Conservation (phyloP, 2,113 vertebrate genomes). For the Macquaria ambigua region DNA sequence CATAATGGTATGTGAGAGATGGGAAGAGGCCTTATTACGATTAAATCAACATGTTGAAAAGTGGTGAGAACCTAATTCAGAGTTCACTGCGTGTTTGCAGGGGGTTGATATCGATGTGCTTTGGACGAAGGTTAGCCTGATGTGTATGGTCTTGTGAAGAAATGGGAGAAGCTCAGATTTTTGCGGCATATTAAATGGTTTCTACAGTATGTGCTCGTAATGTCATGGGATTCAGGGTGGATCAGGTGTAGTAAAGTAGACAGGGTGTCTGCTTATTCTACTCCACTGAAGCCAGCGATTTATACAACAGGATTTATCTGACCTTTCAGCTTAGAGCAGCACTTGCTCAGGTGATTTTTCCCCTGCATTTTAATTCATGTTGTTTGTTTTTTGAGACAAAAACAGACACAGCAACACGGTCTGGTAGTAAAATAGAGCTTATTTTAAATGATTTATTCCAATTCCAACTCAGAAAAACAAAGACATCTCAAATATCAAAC, state of each 20-base stretch:
- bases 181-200: constrained; percentile 17
- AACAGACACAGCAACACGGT: not conserved
- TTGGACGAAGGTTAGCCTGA: not conserved
- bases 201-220: constrained; percentile 2
- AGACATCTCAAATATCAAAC: not conserved
- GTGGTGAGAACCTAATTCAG: not conserved
- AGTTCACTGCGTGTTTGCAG: constrained; percentile 4
- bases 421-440: not conserved
- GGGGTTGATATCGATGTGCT: not conserved
- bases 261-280: not conserved
- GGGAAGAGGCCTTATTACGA: not conserved
- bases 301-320: not conserved
- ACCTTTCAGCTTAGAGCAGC: not conserved
- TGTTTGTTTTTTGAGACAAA: not conserved
- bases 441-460: not conserved
- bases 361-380: constrained; percentile 2
- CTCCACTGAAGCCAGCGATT: not conserved
- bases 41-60: not conserved
- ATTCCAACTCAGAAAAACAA: not conserved
- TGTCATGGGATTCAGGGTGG: not conserved
- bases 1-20: not conserved
- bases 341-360: not conserved
- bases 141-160: not conserved
- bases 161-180: not conserved
- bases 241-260: constrained; percentile 11